Evolutionary conservation across 2,888 invertebrate species (phyloP).

Genomic region (Parasteatoda lunata): DNA sequence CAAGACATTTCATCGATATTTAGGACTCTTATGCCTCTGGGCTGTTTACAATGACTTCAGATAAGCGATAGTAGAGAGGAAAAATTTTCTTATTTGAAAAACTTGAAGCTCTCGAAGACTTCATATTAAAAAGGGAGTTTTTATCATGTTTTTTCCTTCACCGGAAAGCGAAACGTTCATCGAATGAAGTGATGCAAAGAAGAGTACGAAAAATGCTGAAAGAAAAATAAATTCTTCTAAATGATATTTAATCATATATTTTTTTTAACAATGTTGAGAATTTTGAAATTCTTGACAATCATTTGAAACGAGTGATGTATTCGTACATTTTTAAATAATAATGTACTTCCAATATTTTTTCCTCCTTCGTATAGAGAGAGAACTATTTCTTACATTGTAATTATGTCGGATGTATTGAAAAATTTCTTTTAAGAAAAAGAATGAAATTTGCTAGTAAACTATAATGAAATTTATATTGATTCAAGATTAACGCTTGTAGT

Average conservation of each 20-base stretch:
- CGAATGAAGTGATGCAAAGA: neutral
- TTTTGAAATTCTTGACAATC: neutral
- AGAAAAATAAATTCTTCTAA: neutral
- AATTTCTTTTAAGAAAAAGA: too few relatives aligned
- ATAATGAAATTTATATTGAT: too few relatives aligned
- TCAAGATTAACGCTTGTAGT: too few relatives aligned
- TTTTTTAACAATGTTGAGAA: neutral
- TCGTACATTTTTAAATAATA: too few relatives aligned
- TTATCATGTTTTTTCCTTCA: neutral
- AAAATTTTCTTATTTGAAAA: conserved; percentile 9
- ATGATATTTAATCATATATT: neutral
- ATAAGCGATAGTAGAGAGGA: conserved; percentile 2
- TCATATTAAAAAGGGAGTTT: neutral
- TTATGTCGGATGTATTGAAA: too few relatives aligned
- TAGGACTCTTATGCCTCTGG: conserved; percentile 11
- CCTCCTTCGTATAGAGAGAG: too few relatives aligned
- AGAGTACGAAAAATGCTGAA: neutral
- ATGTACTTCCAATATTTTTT: too few relatives aligned
- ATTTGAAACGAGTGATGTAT: too few relatives aligned
- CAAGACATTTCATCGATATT: conserved; percentile 35
- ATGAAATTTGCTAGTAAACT: too few relatives aligned
- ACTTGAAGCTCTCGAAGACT: conserved; percentile 12
- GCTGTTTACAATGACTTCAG: conserved; percentile 17
- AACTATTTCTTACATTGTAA: too few relatives aligned
- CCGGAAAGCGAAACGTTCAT: neutral